Percentiles rank a stretch among this genome's conserved stretches.
These are phyloP conservation scores for Takifugu rubripes DNA, from an alignment of 2,797 vertebrate genomes.

Conservation along the genomic window DNA sequence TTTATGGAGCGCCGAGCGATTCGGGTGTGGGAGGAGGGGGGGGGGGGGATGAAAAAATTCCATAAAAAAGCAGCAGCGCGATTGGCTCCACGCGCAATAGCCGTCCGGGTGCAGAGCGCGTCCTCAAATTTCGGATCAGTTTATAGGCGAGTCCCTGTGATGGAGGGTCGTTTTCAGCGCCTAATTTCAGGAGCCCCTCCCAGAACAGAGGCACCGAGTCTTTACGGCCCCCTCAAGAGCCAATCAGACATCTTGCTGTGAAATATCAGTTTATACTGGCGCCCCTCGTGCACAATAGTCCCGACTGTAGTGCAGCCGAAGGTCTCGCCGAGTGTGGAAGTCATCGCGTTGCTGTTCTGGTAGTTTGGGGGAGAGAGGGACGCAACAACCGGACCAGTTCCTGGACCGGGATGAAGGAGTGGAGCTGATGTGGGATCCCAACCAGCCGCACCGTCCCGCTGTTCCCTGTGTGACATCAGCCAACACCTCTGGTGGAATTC, in stretches of 20 bases:
- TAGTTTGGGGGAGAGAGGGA: slow-evolving; percentile 32
- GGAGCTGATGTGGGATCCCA: too few relatives aligned
- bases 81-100: slow-evolving; percentile 68
- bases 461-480: too few relatives aligned
- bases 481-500: too few relatives aligned
- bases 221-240: slow-evolving; percentile 67
- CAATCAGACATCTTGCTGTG: slow-evolving; percentile 68
- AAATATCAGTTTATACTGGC: slow-evolving; percentile 62
- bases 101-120: slow-evolving; percentile 30
- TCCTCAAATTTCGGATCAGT: slow-evolving; percentile 41
- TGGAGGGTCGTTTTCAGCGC: slow-evolving; percentile 45
- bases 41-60: slow-evolving; percentile 84
- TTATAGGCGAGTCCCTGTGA: slow-evolving; percentile 26
- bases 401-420: too few relatives aligned
- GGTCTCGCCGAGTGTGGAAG: slow-evolving; percentile 48
- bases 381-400: too few relatives aligned
- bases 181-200: slow-evolving; percentile 54
- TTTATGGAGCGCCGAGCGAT: slow-evolving; percentile 92
- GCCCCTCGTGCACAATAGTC: slow-evolving; percentile 55
- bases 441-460: too few relatives aligned
- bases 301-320: slow-evolving; percentile 48
- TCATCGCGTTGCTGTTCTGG: slow-evolving; percentile 42
- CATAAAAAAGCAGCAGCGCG: slow-evolving; percentile 93
- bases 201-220: slow-evolving; percentile 45
- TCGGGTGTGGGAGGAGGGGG: slow-evolving; percentile 35